Evolutionary conservation across 2,888 invertebrate genomes (phyloP).

Genomic region (Tipula helvola): DNA sequence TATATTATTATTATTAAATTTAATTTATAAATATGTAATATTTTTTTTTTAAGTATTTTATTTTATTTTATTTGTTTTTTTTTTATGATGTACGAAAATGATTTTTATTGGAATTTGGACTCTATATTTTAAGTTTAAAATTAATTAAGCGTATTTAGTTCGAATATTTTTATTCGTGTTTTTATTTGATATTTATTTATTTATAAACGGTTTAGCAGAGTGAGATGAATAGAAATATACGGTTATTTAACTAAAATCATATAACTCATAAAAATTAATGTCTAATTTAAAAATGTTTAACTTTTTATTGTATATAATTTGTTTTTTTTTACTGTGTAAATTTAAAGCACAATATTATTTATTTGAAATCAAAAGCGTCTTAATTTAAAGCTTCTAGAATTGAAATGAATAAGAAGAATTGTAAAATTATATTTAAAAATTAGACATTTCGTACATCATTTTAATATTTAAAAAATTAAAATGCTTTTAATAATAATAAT

Average conservation of each 20-base stretch:
- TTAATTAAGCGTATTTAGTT: not conserved
- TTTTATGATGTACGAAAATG: slow-evolving; percentile 6
- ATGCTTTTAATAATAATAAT: slow-evolving; percentile 5
- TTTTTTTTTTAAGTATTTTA: not conserved
- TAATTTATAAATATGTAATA: not conserved
- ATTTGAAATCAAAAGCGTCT: not conserved
- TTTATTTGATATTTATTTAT: not conserved
- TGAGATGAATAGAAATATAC: not conserved
- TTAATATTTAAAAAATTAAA: slow-evolving; percentile 18
- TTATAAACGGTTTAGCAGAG: not conserved
- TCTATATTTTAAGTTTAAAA: not conserved
- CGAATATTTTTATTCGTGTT: not conserved
- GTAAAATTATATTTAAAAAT: not conserved
- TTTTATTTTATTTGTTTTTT: not conserved
- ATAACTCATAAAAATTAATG: not conserved
- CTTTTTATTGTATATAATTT: not conserved
- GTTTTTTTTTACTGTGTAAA: not conserved
- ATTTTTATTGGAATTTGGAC: not conserved
- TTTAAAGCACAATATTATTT: not conserved
- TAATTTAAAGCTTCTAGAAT: not conserved
- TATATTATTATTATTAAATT: slow-evolving; percentile 1
- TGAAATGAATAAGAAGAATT: not conserved
- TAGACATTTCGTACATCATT: slow-evolving; percentile 20
- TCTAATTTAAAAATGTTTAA: not conserved
- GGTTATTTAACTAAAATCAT: not conserved